Percentiles rank a stretch among this genome's conserved stretches.
phyloP scores from a whole-genome alignment of 2,113 vertebrate genomes.

The Pterophyllum scalare region DNA sequence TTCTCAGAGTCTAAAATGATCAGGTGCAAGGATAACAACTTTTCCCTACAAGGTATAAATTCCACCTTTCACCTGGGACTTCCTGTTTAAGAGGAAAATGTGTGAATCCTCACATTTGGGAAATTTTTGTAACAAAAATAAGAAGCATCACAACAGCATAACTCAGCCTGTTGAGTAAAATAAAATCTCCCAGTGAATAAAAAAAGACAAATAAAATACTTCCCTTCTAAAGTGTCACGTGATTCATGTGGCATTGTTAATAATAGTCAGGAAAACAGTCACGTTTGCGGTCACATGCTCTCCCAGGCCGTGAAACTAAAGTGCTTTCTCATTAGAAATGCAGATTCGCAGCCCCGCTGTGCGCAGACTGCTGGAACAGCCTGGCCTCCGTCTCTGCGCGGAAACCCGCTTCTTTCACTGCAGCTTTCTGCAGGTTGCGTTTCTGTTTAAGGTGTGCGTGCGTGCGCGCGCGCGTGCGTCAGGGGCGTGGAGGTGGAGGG shows the following conservation, averaged over 20 bases:
- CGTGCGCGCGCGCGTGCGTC: neutral
- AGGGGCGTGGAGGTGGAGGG: constrained; percentile 62
- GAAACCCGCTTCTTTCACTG: neutral
- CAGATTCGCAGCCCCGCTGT: too few species aligned
- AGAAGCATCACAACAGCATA: too few species aligned
- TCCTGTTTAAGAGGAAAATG: neutral
- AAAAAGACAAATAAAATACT: neutral
- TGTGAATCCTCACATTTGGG: neutral
- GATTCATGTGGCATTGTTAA: neutral
- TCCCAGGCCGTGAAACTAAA: neutral
- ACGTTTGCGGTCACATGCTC: neutral
- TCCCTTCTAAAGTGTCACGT: neutral
- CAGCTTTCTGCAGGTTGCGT: neutral
- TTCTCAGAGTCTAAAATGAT: neutral
- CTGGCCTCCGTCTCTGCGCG: too few species aligned
- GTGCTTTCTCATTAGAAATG: too few species aligned
- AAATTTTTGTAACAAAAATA: too few species aligned
- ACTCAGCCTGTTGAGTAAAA: too few species aligned
- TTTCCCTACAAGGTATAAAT: too few species aligned
- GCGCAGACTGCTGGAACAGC: too few species aligned
- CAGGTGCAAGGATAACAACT: too few species aligned
- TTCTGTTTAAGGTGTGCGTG: constrained; percentile 9
- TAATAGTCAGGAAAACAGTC: neutral
- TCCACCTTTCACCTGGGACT: neutral
- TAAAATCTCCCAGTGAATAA: too few species aligned